Base-by-base conservation (phyloP, 1,140 invertebrate genomes). In the Sipha flava region DNA sequence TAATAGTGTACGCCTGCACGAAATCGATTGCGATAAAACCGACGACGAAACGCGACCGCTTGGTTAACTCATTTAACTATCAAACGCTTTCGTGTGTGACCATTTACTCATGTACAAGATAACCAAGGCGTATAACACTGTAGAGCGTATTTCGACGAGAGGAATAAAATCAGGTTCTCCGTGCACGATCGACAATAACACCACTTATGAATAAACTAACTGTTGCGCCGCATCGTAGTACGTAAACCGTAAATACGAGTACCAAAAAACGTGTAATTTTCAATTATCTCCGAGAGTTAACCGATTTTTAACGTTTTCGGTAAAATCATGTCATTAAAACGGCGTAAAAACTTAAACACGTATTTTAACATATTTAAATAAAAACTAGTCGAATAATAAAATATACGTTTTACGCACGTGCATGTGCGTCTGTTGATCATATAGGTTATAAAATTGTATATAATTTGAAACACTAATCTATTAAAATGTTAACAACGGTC, bases 351-450 rank as follows among this genome's bases (percentile, higher is more conserved):
- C 18, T 43, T 43, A 40, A 43, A 66, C 37, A 43, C 14, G 64
- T 66, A 66, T 66, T 66, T 66, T 40, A 40, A 66, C 62, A 23
- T 66, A 66, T 66, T 66, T 34, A 40, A 66, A 66, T 66, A 12
- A 26, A 23, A 66, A 66, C 64, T 23, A 16, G 37, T 26, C n/a
- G 21, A 43, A 40, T 66, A 40, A 66, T 66, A 66, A 66, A 66
- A 66, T n/a, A n/a, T n/a, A n/a, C n/a, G n/a, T n/a, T n/a, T n/a
- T n/a, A 34, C 29, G 57, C 14, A 7, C 57, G 18, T 14, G 54
- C 18, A 26, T 16, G 14, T 57, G 26, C 5, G 14, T 57, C 7
- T 9, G 18, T 52, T 9, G 10, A n/a, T 1, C 9, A 23, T 10
- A 52, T 9, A 21, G 10, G 21, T 52, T 21, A 23, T 23, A 0